phyloP scores from a whole-genome alignment of 1,140 invertebrate genomes.

The Portunus trituberculatus region DNA sequence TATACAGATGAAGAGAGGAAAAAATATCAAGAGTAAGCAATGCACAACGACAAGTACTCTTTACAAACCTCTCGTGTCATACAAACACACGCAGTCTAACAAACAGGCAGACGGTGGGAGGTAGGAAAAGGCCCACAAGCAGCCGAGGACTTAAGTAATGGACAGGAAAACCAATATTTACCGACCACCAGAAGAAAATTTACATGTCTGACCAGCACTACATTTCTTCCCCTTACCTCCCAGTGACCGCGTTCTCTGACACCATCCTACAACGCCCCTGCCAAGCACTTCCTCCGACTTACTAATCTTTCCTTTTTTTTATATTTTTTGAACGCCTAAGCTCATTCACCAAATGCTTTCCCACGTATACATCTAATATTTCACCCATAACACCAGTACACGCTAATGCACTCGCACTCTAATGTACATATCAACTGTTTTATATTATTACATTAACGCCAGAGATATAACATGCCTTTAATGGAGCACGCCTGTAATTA shows the following conservation, averaged over 20 bases:
- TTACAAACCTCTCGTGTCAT: not conserved
- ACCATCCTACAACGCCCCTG: not conserved
- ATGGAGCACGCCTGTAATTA: too few relatives aligned
- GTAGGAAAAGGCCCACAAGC: not conserved
- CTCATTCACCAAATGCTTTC: not conserved
- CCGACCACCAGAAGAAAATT: slow-evolving; percentile 11
- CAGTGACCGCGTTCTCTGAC: not conserved
- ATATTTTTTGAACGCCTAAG: not conserved
- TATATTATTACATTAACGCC: too few relatives aligned
- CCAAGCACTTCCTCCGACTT: not conserved
- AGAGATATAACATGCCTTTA: too few relatives aligned
- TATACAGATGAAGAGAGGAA: too few relatives aligned
- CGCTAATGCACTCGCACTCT: too few relatives aligned
- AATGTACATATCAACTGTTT: too few relatives aligned
- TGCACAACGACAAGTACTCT: not conserved
- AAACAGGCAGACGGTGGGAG: not conserved
- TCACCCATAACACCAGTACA: too few relatives aligned
- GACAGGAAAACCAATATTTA: slow-evolving; percentile 14
- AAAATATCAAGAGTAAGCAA: not conserved
- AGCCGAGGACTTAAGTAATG: not conserved
- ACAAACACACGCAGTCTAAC: not conserved
- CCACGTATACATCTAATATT: not conserved
- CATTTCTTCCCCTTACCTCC: not conserved
- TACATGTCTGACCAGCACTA: not conserved
- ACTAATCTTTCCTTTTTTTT: not conserved